Conservation (phyloP, 2,113 vertebrate species). For the Halcyon malimbica region DNA sequence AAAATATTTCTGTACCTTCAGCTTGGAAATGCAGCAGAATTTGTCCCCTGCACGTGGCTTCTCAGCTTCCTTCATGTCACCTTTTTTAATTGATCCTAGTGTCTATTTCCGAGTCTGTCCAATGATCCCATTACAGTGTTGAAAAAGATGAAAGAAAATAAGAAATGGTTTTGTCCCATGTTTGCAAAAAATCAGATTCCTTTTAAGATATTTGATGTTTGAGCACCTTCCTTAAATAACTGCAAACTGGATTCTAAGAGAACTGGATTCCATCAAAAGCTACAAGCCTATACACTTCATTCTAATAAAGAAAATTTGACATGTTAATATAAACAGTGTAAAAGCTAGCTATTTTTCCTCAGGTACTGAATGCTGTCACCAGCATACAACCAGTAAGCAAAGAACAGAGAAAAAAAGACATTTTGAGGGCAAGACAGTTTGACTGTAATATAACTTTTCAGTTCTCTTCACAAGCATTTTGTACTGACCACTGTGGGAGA, state of each 20-base stretch:
- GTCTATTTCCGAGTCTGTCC: not conserved
- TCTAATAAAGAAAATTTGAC: not conserved
- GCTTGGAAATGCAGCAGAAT: slow-evolving; percentile 45
- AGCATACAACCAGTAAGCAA: not conserved
- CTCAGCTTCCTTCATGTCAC: slow-evolving; percentile 16
- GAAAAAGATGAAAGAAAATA: not conserved
- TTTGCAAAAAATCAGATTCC: not conserved
- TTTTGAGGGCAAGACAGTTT: not conserved
- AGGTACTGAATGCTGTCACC: not conserved
- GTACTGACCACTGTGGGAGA: not conserved
- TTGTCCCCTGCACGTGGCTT: not conserved
- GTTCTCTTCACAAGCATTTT: not conserved
- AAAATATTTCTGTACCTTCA: slow-evolving; percentile 39
- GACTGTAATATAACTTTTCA: not conserved
- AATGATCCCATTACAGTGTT: not conserved
- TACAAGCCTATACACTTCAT: not conserved
- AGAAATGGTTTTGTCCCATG: not conserved
- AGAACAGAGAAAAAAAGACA: not conserved
- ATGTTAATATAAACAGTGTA: not conserved
- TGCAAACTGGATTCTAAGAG: not conserved
- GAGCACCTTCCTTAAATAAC: not conserved
- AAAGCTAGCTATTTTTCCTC: not conserved
- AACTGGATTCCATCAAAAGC: not conserved
- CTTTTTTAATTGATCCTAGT: not conserved
- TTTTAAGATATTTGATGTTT: not conserved